Evolutionary conservation across 2,888 invertebrate genomes (phyloP), one percentile per base, ranked within the genome.

Genomic region (Trimorus sp.): DNA sequence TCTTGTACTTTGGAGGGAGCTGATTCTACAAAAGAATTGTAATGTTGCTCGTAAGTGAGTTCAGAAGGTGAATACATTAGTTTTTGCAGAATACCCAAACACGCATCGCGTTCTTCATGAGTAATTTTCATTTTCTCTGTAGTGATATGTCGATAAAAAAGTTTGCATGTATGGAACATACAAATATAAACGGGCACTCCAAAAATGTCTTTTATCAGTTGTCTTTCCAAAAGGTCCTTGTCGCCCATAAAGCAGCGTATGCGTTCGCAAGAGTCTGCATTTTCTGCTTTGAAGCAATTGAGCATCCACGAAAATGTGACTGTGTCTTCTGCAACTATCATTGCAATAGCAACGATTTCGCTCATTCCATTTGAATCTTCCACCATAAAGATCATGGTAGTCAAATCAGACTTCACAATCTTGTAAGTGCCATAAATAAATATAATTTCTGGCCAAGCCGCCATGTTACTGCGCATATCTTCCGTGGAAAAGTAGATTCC

Each of bases 241-340:
- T 68, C 68, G 42, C 15, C n/a, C 37, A 68, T 68, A 37, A 68
- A 36, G 48, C 2, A 15, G 45, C 48, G 42, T 6, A 58, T 68
- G 45, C 38, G 16, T 4, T 36, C 11, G 11, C 56, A 56, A 0
- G 58, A 2, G 5, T 68, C 48, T 9, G 0, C 11, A 37, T 58
- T 36, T 36, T 68, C 48, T 12, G 36, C 15, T 56, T 56, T 1
- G 54, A 68, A 68, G 48, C 48, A 37, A 15, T 58, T 36, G 6
- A 68, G 7, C 4, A 68, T 15, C 68, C 68, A 68, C 15, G 5
- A 14, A 7, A 68, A n/a, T 1, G 48, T 58, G 0, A 6, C 8
- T 45, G 36, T 37, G 9, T 42, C 40, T 42, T 68, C 68, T 15
- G 37, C 37, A 3, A 26, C 12, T 3, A 68, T 1, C 37, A 68